Conservation (phyloP, 2,888 invertebrate genomes). For the Resseliella maxima region DNA sequence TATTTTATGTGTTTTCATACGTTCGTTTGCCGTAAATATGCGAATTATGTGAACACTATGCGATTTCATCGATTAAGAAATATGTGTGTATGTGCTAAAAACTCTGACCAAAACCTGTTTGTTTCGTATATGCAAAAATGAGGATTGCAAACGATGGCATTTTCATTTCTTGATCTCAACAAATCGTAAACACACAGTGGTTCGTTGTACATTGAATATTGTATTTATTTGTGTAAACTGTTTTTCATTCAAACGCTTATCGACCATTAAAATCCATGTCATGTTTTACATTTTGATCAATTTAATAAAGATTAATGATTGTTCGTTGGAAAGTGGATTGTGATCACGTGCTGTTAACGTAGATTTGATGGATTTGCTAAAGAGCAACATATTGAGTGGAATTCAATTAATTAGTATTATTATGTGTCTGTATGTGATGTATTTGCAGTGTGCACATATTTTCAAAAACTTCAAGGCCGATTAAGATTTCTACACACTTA, state of each 20-base stretch:
- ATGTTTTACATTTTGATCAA: conserved; percentile 22
- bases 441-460: background rate
- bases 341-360: background rate
- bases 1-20: background rate
- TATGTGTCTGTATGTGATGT: background rate
- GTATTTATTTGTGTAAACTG: background rate
- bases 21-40: background rate
- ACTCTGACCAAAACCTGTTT: conserved; percentile 43
- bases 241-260: background rate
- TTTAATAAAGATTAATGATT: conserved; percentile 31
- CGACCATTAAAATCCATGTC: background rate
- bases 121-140: background rate
- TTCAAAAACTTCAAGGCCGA: background rate
- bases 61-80: conserved; percentile 43
- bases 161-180: background rate
- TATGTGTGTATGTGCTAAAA: conserved; percentile 31
- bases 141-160: background rate
- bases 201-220: background rate
- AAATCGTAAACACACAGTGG: background rate
- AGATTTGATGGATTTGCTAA: background rate
- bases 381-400: background rate
- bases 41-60: conserved; percentile 46
- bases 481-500: background rate
- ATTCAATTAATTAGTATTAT: background rate
- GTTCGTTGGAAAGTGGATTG: background rate